Base-by-base conservation (phyloP, 2,888 invertebrate species). In the Melangyna quadrimaculata region DNA sequence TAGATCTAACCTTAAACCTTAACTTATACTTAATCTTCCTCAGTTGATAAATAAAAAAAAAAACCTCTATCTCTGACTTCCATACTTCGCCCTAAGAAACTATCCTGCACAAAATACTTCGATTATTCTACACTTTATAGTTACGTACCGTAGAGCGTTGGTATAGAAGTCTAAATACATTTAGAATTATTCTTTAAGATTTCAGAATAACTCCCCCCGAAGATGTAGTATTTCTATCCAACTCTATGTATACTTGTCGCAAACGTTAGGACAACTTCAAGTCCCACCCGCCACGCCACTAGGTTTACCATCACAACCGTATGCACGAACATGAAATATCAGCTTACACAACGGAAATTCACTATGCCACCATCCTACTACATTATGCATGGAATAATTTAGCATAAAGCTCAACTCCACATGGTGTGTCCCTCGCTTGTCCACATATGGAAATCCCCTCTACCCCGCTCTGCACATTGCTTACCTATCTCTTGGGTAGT, bases 311-410 rank as follows among this genome's bases (percentile, higher is more conserved):
- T 6, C 32, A 7, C 29, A 29, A 45, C 69, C 79, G n/a, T 73
- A 51, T 83, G 83, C 70, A 70, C 70, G 83, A 63, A 83, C 78
- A 83, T 79, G 83, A 74, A 83, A 78, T 78, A 83, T 83, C 78
- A 83, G 78, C 83, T 78, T 78, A 83, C 78, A 83, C 78, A 74
- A 78, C 83, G 78, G 78, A 83, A 83, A 83, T 83, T 83, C 83
- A 65, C 83, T 83, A 74, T 83, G 78, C 83, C 83, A 70, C 78
- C 83, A 69, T 70, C 63, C 70, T 79, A 43, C 48, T 87, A 71
- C 82, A 87, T 87, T 87, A 87, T 87, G 78, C 87, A 87, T 87
- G 87, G 87, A 81, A 87, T 87, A 87, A 82, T 74, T 87, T 87
- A 87, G 57, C 78, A 87, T 82, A 78, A 71, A 74, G 74, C 78